phyloP scores from a whole-genome alignment of 92 coral and sea anemone genomes.

The Porites divaricata region DNA sequence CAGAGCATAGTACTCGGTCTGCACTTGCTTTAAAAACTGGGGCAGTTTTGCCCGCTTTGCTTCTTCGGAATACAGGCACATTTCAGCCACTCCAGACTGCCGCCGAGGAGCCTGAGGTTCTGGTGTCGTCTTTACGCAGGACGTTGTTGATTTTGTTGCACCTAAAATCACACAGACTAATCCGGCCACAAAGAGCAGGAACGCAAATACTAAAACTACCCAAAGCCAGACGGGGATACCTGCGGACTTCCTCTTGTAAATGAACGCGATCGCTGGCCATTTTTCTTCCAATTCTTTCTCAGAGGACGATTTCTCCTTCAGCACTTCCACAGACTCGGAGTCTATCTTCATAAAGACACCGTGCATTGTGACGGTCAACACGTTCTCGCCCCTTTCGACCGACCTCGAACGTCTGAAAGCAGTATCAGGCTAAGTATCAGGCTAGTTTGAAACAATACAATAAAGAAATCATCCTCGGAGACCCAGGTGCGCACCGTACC shows the following conservation, averaged over 20 bases:
- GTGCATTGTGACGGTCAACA: neutral
- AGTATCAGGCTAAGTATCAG: no score
- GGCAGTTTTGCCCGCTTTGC: constrained; percentile 67
- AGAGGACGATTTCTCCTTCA: neutral
- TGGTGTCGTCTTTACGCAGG: neutral
- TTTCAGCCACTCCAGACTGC: neutral
- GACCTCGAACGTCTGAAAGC: no score
- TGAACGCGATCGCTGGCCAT: neutral
- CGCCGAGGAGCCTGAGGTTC: no score
- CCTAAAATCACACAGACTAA: constrained; percentile 7
- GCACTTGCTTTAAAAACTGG: constrained; percentile 61
- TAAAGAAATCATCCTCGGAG: no score
- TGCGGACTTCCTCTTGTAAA: neutral
- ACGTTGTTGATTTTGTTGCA: neutral
- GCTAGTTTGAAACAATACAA: no score
- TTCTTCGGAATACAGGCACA: constrained; percentile 67
- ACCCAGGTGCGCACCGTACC: no score
- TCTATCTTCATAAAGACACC: constrained; percentile 16
- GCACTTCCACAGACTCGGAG: constrained; percentile 12
- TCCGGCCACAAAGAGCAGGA: constrained; percentile 37
- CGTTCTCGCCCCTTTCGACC: neutral
- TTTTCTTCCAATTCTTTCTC: neutral
- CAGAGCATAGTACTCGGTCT: constrained; percentile 63
- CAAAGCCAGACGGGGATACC: constrained; percentile 26
- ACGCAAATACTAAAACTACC: constrained; percentile 21